A percentile compares a stretch with the other conserved stretches of the same genome.
Conservation (phyloP, 2,113 vertebrate species). For the Aegotheles bennettii region DNA sequence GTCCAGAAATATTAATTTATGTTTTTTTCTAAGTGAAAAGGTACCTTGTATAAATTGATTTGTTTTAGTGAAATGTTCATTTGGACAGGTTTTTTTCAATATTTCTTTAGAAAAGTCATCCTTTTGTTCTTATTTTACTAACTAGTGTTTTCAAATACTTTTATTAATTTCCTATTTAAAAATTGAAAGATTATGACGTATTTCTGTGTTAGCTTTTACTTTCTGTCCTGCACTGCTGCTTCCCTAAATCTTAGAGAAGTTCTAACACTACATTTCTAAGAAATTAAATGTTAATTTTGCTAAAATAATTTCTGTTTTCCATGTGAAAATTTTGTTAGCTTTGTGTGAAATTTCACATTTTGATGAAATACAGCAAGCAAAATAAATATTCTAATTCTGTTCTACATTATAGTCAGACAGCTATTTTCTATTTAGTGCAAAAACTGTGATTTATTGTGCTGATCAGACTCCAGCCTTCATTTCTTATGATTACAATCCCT, state of each 20-base stretch:
- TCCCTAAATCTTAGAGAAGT: background rate
- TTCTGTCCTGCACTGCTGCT: background rate
- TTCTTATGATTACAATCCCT: background rate
- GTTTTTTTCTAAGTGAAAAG: background rate
- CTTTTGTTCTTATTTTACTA: background rate
- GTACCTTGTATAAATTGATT: background rate
- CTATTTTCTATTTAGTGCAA: background rate
- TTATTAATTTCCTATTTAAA: background rate
- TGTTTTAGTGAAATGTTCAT: background rate
- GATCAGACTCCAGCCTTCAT: background rate
- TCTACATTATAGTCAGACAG: background rate
- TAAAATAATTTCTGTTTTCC: background rate
- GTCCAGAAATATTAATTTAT: background rate
- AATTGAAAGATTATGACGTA: background rate
- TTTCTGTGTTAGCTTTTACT: background rate
- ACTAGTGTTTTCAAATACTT: background rate
- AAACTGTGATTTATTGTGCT: background rate
- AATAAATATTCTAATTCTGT: background rate
- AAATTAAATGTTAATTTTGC: background rate
- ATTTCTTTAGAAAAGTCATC: background rate
- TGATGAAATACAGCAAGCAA: background rate
- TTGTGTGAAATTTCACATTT: background rate
- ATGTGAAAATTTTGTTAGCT: background rate
- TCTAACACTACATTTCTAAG: background rate
- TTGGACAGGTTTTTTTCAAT: rapidly evolving